Evolutionary conservation across 2,113 vertebrate genomes (phyloP).

Genomic region (Hippopotamus amphibius): DNA sequence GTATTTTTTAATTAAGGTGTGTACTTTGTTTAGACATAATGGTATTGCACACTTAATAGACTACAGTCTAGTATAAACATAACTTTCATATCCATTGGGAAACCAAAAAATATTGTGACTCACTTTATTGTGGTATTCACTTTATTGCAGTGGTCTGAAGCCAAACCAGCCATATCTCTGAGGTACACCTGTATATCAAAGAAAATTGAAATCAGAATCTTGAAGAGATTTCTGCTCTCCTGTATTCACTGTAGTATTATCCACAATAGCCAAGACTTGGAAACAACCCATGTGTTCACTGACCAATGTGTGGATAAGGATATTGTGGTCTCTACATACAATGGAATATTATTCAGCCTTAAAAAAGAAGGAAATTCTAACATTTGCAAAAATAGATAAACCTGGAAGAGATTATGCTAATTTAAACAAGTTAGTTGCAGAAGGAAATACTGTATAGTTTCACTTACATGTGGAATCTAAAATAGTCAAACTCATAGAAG

Average conservation of each 20-base stretch:
- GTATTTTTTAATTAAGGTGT: not conserved
- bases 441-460: not conserved
- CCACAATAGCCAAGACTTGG: not conserved
- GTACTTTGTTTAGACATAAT: not conserved
- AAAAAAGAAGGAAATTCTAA: not conserved
- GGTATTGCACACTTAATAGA: not conserved
- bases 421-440: not conserved
- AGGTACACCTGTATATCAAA: not conserved
- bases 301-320: not conserved
- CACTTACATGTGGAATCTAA: not conserved
- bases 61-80: not conserved
- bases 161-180: not conserved
- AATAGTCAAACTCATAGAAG: not conserved
- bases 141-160: not conserved
- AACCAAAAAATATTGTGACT: not conserved
- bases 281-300: not conserved
- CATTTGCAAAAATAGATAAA: not conserved
- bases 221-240: not conserved
- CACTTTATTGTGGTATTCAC: not conserved
- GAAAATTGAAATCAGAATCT: not conserved
- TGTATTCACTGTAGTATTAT: not conserved
- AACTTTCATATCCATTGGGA: not conserved
- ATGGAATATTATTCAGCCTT: not conserved
- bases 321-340: not conserved
- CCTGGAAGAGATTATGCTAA: not conserved